Percentiles rank a stretch among this genome's conserved stretches.
Evolutionary conservation across 2,113 vertebrate genomes (phyloP).

Genomic region (Capreolus pygargus): DNA sequence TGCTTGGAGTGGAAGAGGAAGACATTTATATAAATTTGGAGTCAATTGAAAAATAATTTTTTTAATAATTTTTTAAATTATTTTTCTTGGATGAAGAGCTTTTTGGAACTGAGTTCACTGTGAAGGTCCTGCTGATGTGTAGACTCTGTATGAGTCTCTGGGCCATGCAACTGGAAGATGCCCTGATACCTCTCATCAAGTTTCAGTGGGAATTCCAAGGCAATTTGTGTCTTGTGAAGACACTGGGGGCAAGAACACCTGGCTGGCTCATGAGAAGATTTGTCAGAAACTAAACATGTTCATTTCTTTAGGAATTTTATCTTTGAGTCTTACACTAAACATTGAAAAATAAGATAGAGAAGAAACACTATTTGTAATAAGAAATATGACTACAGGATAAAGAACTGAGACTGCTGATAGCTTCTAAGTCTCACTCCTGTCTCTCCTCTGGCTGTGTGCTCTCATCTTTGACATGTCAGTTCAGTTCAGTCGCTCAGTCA

Average conservation of each 20-base stretch:
- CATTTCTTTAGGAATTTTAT: neutral
- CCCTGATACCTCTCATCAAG: neutral
- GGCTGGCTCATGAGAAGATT: neutral
- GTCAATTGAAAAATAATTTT: neutral
- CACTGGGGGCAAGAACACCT: neutral
- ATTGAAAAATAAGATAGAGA: neutral
- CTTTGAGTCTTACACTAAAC: neutral
- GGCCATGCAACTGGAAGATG: neutral
- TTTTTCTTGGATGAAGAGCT: neutral
- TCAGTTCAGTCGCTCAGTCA: too few species aligned
- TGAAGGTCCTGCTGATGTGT: neutral
- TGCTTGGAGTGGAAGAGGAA: neutral
- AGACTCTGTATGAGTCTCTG: fast-evolving
- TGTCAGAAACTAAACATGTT: neutral
- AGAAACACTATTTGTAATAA: neutral
- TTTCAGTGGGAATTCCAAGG: neutral
- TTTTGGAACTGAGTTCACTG: neutral
- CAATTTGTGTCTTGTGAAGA: neutral
- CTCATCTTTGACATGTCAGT: neutral
- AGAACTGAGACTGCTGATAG: neutral
- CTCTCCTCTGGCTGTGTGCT: neutral
- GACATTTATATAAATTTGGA: neutral
- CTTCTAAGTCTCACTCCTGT: neutral
- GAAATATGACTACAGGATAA: neutral
- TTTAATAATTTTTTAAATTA: too few species aligned